Conservation (phyloP, 2,113 vertebrate species). For the Pygoscelis antarcticus region DNA sequence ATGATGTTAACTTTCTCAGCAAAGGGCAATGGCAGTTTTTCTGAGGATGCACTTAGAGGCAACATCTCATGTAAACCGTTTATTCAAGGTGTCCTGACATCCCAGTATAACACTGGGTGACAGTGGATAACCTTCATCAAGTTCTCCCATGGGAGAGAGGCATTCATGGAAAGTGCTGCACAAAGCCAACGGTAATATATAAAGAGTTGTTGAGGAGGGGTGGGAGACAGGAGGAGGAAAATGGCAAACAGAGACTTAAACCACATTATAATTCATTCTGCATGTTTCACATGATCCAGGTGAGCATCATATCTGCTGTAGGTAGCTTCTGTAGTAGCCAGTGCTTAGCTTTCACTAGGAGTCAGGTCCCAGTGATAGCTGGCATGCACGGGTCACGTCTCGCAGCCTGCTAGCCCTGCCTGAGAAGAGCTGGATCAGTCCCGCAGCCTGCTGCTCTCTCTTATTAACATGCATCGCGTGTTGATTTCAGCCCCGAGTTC, state of each 20-base stretch:
- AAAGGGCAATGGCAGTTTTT: constrained; percentile 73
- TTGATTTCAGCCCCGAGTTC: constrained; percentile 15
- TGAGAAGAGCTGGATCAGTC: background rate
- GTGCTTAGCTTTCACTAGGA: background rate
- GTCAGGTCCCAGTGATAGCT: background rate
- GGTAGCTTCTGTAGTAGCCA: background rate
- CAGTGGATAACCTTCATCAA: constrained; percentile 63
- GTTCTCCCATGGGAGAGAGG: constrained; percentile 26
- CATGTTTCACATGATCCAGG: background rate
- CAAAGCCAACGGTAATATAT: constrained; percentile 5
- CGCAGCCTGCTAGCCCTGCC: background rate
- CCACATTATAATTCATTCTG: background rate
- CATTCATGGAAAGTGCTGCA: background rate
- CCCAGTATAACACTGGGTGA: constrained; percentile 47
- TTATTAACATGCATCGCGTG: constrained; percentile 19
- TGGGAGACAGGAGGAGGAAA: background rate
- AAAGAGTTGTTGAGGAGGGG: background rate
- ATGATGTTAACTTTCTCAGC: constrained; percentile 78
- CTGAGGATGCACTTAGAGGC: constrained; percentile 39
- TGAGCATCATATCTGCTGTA: background rate
- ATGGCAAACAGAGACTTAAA: background rate
- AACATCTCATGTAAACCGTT: constrained; percentile 64
- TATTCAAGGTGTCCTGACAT: constrained; percentile 65
- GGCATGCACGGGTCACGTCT: background rate
- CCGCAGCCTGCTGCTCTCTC: background rate